phyloP scores from a whole-genome alignment of 2,888 invertebrate species.

The Epistrophe eligans region DNA sequence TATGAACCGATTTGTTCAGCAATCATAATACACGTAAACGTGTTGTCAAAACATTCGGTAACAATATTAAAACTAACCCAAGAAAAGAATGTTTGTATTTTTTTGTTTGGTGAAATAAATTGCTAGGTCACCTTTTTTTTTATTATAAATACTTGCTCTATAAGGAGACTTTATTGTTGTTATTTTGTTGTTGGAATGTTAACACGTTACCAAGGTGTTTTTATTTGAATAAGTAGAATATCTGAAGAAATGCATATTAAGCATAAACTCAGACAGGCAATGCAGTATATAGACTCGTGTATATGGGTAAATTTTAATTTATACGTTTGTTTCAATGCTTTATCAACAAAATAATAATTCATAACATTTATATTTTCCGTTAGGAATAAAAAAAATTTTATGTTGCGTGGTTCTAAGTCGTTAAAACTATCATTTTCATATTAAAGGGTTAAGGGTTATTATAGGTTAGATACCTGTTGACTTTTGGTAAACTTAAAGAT shows the following conservation, averaged over 20 bases:
- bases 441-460: no score
- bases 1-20: conserved; percentile 5
- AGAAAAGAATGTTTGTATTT: not conserved
- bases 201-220: conserved; percentile 13
- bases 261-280: not conserved
- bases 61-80: conserved; percentile 5
- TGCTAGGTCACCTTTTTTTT: not conserved
- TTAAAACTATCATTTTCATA: not conserved
- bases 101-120: not conserved
- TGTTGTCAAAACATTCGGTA: conserved; percentile 33
- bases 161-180: not conserved
- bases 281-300: conserved; percentile 6
- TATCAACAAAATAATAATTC: conserved; percentile 35
- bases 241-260: conserved; percentile 11
- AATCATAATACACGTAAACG: conserved; percentile 14
- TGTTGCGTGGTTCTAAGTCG: conserved; percentile 2
- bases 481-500: not conserved
- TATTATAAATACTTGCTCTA: not conserved
- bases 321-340: conserved; percentile 20
- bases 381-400: no score
- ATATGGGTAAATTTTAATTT: conserved; percentile 1
- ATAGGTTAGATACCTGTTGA: not conserved
- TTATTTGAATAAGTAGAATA: not conserved
- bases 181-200: conserved; percentile 6
- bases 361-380: not conserved